Evolutionary conservation across 2,888 invertebrate species (phyloP), one percentile per base, ranked within the genome.

Genomic region (Aleiodes leptofemur): DNA sequence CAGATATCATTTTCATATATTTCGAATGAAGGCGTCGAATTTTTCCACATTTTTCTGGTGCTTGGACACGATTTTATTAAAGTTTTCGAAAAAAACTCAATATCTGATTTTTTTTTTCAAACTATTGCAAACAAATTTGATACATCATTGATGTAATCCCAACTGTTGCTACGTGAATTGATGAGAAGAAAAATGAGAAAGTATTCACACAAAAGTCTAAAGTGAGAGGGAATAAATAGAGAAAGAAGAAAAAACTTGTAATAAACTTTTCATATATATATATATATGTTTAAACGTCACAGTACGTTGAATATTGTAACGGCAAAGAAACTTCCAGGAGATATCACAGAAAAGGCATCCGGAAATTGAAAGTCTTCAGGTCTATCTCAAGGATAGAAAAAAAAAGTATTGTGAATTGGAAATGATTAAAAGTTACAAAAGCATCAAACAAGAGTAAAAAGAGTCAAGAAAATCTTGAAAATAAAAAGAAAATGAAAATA

Each of bases 391-490:
- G 11, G 31, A 31, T 13, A 72, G 38, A 14, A 72, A 48, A 31
- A 51, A 51, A 31, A 51, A 50, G 13, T 23, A 23, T 23, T 23
- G 57, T 16, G 56, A 56, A 57, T 57, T 29, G 29, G 29, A 57
- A 57, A 57, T 57, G 31, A 57, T 57, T 57, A 57, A 57, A 57
- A 57, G 57, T 57, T 57, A 31, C 57, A 57, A 29, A 29, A 57
- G 29, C 9, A 13, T 29, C 29, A 13, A 57, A 31, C 34, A 4
- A 34, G 34, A 23, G 31, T 13, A 57, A 31, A 57, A 31, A 31
- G 23, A 23, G 23, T 23, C 23, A 13, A 50, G 11, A n/a, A 50
- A 13, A 29, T 29, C 29, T 7, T 9, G 9, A 23, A 56, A 57
- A 31, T 57, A n/a, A 11, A 3, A 57, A 23, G 23, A 57, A 57